A percentile compares a stretch with the other conserved stretches of the same genome.
Conservation (phyloP, 92 coral and sea anemone species). For the Palythoa caribaeorum region DNA sequence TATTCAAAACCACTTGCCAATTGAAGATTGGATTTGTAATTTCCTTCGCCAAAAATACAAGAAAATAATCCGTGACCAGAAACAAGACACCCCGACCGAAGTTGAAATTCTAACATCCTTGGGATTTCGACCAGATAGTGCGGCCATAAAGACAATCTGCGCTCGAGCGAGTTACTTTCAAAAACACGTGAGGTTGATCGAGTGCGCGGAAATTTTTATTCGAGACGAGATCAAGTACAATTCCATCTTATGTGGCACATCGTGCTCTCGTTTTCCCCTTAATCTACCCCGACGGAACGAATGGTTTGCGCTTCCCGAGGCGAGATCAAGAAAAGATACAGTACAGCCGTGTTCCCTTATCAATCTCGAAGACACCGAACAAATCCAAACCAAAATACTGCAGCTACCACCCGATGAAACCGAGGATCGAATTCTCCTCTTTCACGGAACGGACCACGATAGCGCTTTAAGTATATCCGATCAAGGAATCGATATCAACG, state of each 20-base stretch:
- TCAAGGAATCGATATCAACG: conserved; percentile 49
- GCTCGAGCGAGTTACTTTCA: conserved; percentile 31
- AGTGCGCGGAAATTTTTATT: conserved; percentile 58
- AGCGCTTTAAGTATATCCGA: conserved; percentile 63
- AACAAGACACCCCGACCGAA: not conserved
- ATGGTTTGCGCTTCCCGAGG: conserved; percentile 32
- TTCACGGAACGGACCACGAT: conserved; percentile 73
- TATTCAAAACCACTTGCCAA: conserved; percentile 25
- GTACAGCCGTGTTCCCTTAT: conserved; percentile 5
- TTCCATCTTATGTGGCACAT: conserved; percentile 18
- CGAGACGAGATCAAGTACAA: conserved; percentile 64
- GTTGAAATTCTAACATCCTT: conserved; percentile 30
- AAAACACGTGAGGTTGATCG: conserved; percentile 55
- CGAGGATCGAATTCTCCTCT: conserved; percentile 17
- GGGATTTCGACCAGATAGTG: conserved; percentile 50
- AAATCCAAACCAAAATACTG: not conserved
- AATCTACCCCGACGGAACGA: conserved; percentile 11
- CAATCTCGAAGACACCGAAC: conserved; percentile 40
- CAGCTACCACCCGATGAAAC: not conserved
- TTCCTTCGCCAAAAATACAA: conserved; percentile 30
- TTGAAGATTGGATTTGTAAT: conserved; percentile 50
- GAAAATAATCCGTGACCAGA: not conserved
- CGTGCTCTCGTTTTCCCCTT: conserved; percentile 42
- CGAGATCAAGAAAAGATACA: not conserved
- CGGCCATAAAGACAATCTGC: conserved; percentile 36